Conservation (phyloP, 2,113 vertebrate species). For the Oncorhynchus tshawytscha region DNA sequence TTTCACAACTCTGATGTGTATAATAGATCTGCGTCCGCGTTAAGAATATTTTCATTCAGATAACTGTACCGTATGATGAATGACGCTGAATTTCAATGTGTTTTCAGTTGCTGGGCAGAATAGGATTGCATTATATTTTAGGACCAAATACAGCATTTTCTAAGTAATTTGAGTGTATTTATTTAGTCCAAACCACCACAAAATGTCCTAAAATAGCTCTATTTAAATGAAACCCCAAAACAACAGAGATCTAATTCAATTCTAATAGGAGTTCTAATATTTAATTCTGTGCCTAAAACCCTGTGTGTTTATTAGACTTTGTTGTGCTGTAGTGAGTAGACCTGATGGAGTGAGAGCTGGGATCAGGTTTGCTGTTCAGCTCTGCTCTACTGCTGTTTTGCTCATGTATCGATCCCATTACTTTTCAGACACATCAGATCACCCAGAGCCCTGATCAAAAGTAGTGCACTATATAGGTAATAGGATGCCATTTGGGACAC, state of each 20-base stretch:
- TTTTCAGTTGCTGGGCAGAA: not conserved
- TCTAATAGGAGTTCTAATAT: too few relatives aligned
- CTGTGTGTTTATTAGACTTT: not conserved
- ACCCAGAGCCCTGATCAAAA: too few relatives aligned
- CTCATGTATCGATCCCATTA: constrained; percentile 1
- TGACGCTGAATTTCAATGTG: too few relatives aligned
- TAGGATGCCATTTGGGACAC: too few relatives aligned
- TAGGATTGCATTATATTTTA: not conserved
- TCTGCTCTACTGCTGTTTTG: not conserved
- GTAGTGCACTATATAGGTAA: too few relatives aligned
- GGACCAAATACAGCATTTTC: not conserved
- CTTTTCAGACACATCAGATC: not conserved
- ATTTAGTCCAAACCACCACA: not conserved
- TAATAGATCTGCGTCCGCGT: not conserved
- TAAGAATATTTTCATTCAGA: too few relatives aligned
- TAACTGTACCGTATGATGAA: too few relatives aligned
- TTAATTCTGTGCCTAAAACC: too few relatives aligned
- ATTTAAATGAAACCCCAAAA: not conserved
- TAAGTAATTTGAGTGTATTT: not conserved
- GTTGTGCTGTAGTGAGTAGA: too few relatives aligned
- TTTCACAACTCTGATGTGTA: not conserved
- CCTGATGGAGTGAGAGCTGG: not conserved
- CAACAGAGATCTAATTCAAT: not conserved
- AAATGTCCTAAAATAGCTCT: not conserved
- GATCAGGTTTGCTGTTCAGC: constrained; percentile 6